Evolutionary conservation across 2,797 vertebrate genomes (phyloP).

Genomic region (Gallirallus australis): DNA sequence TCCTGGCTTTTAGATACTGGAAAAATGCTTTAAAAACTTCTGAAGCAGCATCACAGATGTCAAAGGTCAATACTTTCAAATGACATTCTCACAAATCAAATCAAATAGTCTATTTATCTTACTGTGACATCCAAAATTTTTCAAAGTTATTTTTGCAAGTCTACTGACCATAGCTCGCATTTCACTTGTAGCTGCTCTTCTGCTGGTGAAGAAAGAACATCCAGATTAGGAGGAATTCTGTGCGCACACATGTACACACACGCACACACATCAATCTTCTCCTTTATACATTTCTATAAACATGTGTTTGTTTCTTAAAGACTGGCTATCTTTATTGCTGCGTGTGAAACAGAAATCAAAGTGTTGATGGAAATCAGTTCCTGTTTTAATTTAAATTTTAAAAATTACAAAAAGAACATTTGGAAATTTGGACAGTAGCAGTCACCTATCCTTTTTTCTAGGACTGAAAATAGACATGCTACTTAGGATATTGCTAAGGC

Average conservation of each 20-base stretch:
- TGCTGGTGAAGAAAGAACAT: neutral
- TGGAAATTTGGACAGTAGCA: neutral
- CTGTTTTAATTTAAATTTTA: neutral
- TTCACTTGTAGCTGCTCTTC: neutral
- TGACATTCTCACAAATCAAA: neutral
- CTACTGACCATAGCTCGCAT: neutral
- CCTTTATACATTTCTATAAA: neutral
- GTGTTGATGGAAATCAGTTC: neutral
- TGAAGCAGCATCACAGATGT: neutral
- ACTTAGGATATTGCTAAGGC: neutral
- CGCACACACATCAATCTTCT: neutral
- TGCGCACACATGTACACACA: too few relatives aligned
- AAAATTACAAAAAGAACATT: neutral
- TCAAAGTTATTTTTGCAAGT: neutral
- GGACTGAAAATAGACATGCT: neutral
- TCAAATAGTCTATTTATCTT: neutral
- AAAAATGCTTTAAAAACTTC: slow-evolving; percentile 29
- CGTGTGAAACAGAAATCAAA: neutral
- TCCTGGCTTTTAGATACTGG: slow-evolving; percentile 7
- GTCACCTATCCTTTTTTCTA: neutral
- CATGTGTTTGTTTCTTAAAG: neutral
- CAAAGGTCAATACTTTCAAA: slow-evolving; percentile 28
- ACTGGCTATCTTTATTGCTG: neutral
- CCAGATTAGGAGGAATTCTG: neutral
- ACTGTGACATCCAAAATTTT: neutral